phyloP scores from a whole-genome alignment of 2,888 invertebrate species.

The Drosophila seclusa region DNA sequence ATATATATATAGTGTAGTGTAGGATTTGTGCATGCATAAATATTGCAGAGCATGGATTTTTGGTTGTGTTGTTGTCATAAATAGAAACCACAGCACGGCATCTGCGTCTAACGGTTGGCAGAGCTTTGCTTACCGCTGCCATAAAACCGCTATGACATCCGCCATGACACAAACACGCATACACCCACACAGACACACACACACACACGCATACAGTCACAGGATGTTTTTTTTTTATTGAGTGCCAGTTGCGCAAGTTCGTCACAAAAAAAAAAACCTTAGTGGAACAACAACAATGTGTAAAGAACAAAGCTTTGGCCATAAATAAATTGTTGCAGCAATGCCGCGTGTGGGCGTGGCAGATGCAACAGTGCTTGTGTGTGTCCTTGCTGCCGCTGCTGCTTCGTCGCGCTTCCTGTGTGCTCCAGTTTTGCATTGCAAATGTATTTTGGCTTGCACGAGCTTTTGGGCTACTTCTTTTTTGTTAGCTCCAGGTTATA shows the following conservation, averaged over 20 bases:
- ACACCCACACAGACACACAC: slow-evolving; percentile 11
- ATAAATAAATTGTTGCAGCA: slow-evolving; percentile 44
- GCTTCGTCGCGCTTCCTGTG: slow-evolving; percentile 63
- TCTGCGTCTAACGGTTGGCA: slow-evolving; percentile 49
- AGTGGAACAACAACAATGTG: background rate
- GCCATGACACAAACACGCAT: slow-evolving; percentile 40
- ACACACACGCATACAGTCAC: slow-evolving; percentile 16
- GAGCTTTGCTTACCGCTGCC: slow-evolving; percentile 63
- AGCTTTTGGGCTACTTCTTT: slow-evolving; percentile 15
- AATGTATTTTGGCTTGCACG: slow-evolving; percentile 43
- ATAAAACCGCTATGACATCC: slow-evolving; percentile 65
- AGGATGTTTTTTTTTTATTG: slow-evolving; percentile 58
- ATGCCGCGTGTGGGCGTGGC: slow-evolving; percentile 11
- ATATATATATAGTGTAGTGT: slow-evolving; percentile 1
- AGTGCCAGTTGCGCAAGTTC: slow-evolving; percentile 54
- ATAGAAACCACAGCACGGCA: slow-evolving; percentile 60
- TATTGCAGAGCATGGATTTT: slow-evolving; percentile 42
- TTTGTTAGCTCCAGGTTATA: slow-evolving; percentile 25
- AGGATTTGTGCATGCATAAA: slow-evolving; percentile 53
- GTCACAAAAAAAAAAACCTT: slow-evolving; percentile 14
- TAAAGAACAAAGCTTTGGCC: slow-evolving; percentile 28
- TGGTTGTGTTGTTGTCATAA: slow-evolving; percentile 48
- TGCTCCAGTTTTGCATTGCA: slow-evolving; percentile 69
- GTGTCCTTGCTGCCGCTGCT: slow-evolving; percentile 50
- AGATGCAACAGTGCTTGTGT: slow-evolving; percentile 30